phyloP scores from a whole-genome alignment of 2,113 vertebrate species.

The Hydrochoerus hydrochaeris region DNA sequence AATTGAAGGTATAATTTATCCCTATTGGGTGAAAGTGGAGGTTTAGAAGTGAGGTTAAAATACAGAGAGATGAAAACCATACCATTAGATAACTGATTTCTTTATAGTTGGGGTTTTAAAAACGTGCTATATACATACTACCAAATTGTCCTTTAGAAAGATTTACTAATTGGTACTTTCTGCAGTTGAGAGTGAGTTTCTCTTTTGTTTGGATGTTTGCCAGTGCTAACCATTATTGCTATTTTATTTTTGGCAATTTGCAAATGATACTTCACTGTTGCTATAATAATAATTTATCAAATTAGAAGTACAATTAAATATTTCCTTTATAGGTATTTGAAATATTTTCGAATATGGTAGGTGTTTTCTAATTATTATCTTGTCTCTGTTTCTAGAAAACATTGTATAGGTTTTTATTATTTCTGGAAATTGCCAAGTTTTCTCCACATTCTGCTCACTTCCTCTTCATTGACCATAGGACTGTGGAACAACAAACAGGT shows the following conservation, averaged over 20 bases:
- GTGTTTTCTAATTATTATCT: background rate
- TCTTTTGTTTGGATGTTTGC: background rate
- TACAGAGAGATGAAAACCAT: background rate
- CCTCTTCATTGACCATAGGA: background rate
- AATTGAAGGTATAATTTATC: background rate
- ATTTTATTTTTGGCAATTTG: conserved; percentile 18
- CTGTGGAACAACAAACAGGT: background rate
- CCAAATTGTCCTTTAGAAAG: background rate
- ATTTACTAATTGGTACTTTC: background rate
- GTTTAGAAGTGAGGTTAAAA: background rate
- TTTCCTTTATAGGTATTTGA: conserved; percentile 25
- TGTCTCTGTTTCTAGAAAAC: conserved; percentile 39
- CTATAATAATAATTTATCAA: background rate
- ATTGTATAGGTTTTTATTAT: background rate
- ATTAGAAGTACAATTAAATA: conserved; percentile 13
- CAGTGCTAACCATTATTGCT: background rate
- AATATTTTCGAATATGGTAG: background rate
- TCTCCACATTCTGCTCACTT: background rate
- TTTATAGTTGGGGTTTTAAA: background rate
- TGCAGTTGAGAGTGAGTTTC: background rate
- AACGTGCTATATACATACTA: background rate
- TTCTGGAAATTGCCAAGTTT: background rate
- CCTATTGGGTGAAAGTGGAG: background rate
- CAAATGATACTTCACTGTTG: background rate
- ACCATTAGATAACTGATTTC: background rate